phyloP scores from a whole-genome alignment of 2,113 vertebrate species.

The Eudyptes chrysolophus region DNA sequence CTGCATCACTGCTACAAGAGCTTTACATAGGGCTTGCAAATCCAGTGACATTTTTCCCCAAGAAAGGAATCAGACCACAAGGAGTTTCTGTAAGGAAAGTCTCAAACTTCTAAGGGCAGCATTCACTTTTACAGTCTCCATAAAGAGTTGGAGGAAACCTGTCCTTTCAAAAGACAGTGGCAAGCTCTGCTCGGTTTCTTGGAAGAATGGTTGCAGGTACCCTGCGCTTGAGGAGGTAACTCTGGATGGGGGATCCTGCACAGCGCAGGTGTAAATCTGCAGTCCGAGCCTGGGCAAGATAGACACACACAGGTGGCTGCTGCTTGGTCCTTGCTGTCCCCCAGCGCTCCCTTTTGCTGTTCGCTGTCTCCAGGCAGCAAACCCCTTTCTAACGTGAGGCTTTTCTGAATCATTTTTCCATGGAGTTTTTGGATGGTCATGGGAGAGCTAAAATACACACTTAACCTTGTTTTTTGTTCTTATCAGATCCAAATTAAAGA shows the following conservation, averaged over 20 bases:
- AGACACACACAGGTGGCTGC: background rate
- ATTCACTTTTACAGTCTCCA: background rate
- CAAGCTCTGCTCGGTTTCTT: background rate
- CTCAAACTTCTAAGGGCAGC: background rate
- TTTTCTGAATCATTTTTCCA: background rate
- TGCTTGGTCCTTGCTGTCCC: background rate
- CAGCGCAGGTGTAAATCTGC: background rate
- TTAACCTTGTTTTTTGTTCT: background rate
- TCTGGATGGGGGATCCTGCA: fast-evolving
- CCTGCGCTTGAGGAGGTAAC: background rate
- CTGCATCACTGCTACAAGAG: background rate
- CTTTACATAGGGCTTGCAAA: background rate
- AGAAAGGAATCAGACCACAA: background rate
- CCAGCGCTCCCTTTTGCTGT: fast-evolving
- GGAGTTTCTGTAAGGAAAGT: background rate
- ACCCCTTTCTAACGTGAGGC: background rate
- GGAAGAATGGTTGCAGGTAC: background rate
- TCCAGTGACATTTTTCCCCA: background rate
- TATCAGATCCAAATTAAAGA: background rate
- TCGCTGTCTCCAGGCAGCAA: background rate
- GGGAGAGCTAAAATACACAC: fast-evolving
- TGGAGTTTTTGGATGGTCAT: background rate
- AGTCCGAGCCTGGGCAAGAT: background rate
- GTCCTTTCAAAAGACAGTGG: background rate
- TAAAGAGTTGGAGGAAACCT: background rate